A percentile compares a stretch with the other conserved stretches of the same genome.
Conservation (phyloP, 2,113 vertebrate species). For the Gnathonemus longibarbis region DNA sequence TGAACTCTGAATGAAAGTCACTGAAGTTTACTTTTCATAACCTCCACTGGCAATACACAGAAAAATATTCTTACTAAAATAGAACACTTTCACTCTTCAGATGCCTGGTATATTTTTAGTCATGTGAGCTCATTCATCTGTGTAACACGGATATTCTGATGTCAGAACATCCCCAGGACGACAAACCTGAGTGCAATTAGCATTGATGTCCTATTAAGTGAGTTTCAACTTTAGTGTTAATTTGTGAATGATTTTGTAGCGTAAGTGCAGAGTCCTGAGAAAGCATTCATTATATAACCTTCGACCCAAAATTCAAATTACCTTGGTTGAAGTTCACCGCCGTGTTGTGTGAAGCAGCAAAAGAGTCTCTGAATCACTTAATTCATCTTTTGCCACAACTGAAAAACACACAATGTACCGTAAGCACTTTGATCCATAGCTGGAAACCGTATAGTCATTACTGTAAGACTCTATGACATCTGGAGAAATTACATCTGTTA, state of each 20-base stretch:
- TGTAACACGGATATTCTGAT: slow-evolving; percentile 50
- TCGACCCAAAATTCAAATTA: slow-evolving; percentile 53
- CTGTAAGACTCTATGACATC: slow-evolving; percentile 52
- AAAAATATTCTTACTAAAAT: slow-evolving; percentile 63
- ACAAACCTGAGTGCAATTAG: neutral
- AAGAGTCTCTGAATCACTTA: slow-evolving; percentile 39
- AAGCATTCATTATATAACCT: slow-evolving; percentile 43
- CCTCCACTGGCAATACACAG: slow-evolving; percentile 54
- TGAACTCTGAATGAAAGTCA: slow-evolving; percentile 35
- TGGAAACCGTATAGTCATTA: slow-evolving; percentile 52
- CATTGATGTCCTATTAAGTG: neutral
- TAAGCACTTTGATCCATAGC: slow-evolving; percentile 53
- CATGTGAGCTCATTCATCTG: slow-evolving; percentile 50
- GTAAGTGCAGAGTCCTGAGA: slow-evolving; percentile 28
- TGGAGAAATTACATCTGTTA: slow-evolving; percentile 49
- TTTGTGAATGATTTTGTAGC: neutral
- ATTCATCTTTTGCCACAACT: slow-evolving; percentile 56
- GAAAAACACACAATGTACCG: slow-evolving; percentile 48
- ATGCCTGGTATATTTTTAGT: slow-evolving; percentile 62
- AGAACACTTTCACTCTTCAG: slow-evolving; percentile 59
- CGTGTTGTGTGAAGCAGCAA: slow-evolving; percentile 46
- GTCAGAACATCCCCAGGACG: slow-evolving; percentile 18
- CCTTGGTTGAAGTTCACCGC: slow-evolving; percentile 44
- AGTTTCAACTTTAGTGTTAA: slow-evolving; percentile 1
- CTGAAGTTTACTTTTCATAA: slow-evolving; percentile 44